phyloP scores from a whole-genome alignment of 2,888 invertebrate genomes.

The Eucera pruinosa region DNA sequence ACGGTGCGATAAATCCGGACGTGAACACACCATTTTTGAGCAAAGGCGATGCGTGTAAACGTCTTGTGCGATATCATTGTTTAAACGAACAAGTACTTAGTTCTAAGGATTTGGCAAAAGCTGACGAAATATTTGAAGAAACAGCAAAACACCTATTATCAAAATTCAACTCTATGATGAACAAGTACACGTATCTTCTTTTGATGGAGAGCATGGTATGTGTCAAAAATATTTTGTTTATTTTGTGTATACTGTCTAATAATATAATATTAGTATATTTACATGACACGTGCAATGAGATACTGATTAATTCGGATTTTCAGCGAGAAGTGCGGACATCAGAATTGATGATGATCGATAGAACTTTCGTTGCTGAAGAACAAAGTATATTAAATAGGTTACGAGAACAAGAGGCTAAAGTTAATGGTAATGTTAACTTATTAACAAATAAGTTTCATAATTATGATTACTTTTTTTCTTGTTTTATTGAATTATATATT shows the following conservation, averaged over 20 bases:
- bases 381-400: constrained; percentile 87
- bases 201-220: constrained; percentile 92
- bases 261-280: neutral
- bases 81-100: constrained; percentile 88
- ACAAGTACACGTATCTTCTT: constrained; percentile 90
- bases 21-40: constrained; percentile 89
- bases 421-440: constrained; percentile 73
- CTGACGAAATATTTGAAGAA: constrained; percentile 89
- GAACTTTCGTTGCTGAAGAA: constrained; percentile 90
- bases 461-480: no score
- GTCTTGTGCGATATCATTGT: constrained; percentile 91
- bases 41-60: constrained; percentile 90
- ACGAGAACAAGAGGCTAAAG: constrained; percentile 85
- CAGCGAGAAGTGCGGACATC: constrained; percentile 90
- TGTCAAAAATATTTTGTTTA: constrained; percentile 19
- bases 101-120: constrained; percentile 88
- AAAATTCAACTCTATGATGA: constrained; percentile 89
- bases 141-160: constrained; percentile 89
- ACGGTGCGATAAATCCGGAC: constrained; percentile 90
- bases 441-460: neutral
- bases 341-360: constrained; percentile 91
- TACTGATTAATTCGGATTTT: constrained; percentile 53
- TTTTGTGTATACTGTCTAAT: neutral
- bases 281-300: constrained; percentile 3
- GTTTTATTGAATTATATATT: neutral